Conservation (phyloP, 2,113 vertebrate species). For the Brachyistius frenatus region DNA sequence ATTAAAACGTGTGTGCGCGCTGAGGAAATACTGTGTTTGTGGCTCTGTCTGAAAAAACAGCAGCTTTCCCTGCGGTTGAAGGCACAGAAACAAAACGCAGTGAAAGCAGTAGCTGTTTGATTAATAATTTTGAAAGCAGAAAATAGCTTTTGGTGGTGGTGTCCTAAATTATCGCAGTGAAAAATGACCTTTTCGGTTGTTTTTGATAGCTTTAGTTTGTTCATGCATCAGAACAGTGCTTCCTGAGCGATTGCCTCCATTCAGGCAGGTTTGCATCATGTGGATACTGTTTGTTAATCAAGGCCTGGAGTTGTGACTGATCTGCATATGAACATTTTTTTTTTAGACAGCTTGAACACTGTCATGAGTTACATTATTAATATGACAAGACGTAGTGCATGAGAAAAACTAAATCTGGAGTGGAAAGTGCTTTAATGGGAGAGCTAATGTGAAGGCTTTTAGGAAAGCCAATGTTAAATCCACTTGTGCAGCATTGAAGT, state of each 20-base stretch:
- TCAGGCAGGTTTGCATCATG: not conserved
- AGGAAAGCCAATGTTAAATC: constrained; percentile 15
- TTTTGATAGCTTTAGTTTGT: not conserved
- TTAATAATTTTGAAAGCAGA: constrained; percentile 4
- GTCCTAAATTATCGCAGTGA: not conserved
- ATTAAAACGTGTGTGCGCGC: not conserved
- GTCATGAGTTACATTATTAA: not conserved
- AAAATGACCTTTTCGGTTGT: not conserved
- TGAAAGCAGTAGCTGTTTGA: not conserved
- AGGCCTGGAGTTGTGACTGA: not conserved
- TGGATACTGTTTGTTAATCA: constrained; percentile 16
- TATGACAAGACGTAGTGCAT: not conserved
- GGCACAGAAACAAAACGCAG: not conserved
- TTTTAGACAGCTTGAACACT: not conserved
- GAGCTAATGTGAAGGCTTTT: not conserved
- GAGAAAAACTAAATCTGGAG: constrained; percentile 8
- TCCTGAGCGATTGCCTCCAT: not conserved
- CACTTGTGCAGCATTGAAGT: constrained; percentile 25
- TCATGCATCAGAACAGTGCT: not conserved
- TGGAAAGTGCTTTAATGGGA: not conserved
- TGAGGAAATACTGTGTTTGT: constrained; percentile 11
- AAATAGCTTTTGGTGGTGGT: not conserved
- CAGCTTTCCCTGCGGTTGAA: constrained; percentile 34
- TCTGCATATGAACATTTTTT: not conserved
- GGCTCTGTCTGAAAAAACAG: constrained; percentile 19